Evolutionary conservation across 2,888 invertebrate species (phyloP).

Genomic region (Cordilura impudica): DNA sequence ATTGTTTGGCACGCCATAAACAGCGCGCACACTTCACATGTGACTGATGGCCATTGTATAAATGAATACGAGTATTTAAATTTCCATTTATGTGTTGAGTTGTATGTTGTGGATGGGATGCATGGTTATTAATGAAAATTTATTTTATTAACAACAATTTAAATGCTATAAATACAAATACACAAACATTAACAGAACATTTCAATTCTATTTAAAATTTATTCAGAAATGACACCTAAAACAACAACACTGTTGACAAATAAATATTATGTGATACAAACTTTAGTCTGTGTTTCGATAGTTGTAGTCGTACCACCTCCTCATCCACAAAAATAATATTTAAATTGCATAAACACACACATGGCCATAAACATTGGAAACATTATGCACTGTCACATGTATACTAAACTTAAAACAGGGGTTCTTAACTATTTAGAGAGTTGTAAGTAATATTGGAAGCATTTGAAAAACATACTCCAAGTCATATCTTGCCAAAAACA

Average conservation of each 20-base stretch:
- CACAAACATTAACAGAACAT: constrained; percentile 13
- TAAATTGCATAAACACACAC: constrained; percentile 15
- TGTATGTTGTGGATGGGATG: not conserved
- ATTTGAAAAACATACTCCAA: no score
- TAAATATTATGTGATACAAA: constrained; percentile 11
- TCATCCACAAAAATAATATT: constrained; percentile 3
- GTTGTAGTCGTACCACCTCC: no score
- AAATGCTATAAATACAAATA: constrained; percentile 41
- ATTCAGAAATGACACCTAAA: not conserved
- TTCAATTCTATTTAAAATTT: constrained; percentile 13
- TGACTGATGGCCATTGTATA: not conserved
- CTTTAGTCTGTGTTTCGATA: not conserved
- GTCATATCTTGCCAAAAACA: not conserved
- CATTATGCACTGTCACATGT: no score
- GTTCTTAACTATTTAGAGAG: no score
- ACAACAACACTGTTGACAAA: constrained; percentile 9
- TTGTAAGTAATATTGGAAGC: no score
- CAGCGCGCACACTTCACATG: not conserved
- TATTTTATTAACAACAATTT: constrained; percentile 49
- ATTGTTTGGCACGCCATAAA: constrained; percentile 30
- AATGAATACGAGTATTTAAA: not conserved
- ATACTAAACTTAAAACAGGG: no score
- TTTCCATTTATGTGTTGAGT: not conserved
- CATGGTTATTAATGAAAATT: constrained; percentile 40
- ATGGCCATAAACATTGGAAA: constrained; percentile 24